phyloP scores from a whole-genome alignment of 2,797 vertebrate genomes.

The Thripadectes ignobilis region DNA sequence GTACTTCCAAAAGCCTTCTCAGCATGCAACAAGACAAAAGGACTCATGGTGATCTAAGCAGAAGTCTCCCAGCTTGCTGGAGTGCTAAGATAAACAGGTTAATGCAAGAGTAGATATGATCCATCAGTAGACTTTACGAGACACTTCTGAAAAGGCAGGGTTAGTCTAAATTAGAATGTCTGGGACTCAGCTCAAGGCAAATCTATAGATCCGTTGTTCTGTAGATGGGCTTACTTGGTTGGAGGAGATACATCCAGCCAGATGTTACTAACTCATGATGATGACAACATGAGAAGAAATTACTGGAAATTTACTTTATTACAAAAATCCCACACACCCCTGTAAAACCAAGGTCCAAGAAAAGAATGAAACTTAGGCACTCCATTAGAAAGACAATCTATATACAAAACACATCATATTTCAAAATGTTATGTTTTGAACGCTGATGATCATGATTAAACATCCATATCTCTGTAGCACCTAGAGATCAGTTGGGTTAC shows the following conservation, averaged over 20 bases:
- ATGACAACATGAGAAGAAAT: slow-evolving; percentile 23
- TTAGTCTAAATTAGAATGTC: slow-evolving; percentile 44
- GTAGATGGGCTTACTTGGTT: neutral
- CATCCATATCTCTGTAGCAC: slow-evolving; percentile 6
- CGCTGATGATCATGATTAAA: slow-evolving; percentile 45
- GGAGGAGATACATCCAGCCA: slow-evolving; percentile 6
- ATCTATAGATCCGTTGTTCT: slow-evolving; percentile 26
- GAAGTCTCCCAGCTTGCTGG: slow-evolving; percentile 23
- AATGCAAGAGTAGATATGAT: slow-evolving; percentile 15
- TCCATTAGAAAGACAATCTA: slow-evolving; percentile 16
- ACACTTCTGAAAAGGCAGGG: slow-evolving; percentile 1
- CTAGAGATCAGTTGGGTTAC: slow-evolving; percentile 29
- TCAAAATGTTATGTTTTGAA: neutral
- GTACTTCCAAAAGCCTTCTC: slow-evolving; percentile 43
- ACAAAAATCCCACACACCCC: neutral
- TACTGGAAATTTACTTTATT: neutral
- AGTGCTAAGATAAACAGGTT: slow-evolving; percentile 59
- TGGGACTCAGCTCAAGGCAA: neutral
- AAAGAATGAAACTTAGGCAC: slow-evolving; percentile 13
- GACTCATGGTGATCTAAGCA: slow-evolving; percentile 32
- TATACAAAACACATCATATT: slow-evolving; percentile 31
- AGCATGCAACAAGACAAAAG: neutral
- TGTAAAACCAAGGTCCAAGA: neutral
- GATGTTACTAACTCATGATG: slow-evolving; percentile 23
- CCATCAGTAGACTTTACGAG: neutral